These are phyloP conservation scores for Etia nguti DNA, from an alignment of 2,113 vertebrate species.

Conservation along the genomic window DNA sequence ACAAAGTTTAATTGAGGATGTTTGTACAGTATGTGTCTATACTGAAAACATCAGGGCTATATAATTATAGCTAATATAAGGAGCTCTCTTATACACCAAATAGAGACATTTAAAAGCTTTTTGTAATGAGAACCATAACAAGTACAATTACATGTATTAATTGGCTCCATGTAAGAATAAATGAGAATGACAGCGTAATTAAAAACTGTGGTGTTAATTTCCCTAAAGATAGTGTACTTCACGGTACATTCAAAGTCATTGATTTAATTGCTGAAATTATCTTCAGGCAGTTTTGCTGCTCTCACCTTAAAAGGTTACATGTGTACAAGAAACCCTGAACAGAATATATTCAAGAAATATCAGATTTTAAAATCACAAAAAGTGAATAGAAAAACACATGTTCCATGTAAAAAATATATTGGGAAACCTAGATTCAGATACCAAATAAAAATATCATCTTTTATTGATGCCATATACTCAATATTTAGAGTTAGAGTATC, in stretches of 20 bases:
- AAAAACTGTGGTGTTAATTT: conserved; percentile 43
- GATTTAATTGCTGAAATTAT: conserved; percentile 10
- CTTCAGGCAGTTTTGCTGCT: background rate
- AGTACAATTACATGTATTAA: conserved; percentile 65
- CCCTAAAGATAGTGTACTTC: conserved; percentile 35
- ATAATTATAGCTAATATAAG: conserved; percentile 33
- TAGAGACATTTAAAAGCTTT: conserved; percentile 1
- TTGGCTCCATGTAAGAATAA: conserved; percentile 50
- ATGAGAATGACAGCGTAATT: conserved; percentile 56
- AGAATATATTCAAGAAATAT: background rate
- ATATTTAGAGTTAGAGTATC: background rate
- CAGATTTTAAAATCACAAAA: background rate
- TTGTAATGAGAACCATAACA: conserved; percentile 50
- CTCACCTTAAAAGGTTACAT: background rate
- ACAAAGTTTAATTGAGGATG: background rate
- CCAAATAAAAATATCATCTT: background rate
- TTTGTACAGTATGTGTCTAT: background rate
- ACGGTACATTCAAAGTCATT: conserved; percentile 21
- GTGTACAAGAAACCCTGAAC: background rate
- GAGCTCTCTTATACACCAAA: conserved; percentile 17
- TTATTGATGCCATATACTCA: background rate
- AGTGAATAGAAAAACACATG: background rate
- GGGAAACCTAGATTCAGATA: background rate
- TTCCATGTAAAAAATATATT: background rate
- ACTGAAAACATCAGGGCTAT: background rate